phyloP scores from a whole-genome alignment of 2,797 vertebrate genomes.

The Takifugu ocellatus region DNA sequence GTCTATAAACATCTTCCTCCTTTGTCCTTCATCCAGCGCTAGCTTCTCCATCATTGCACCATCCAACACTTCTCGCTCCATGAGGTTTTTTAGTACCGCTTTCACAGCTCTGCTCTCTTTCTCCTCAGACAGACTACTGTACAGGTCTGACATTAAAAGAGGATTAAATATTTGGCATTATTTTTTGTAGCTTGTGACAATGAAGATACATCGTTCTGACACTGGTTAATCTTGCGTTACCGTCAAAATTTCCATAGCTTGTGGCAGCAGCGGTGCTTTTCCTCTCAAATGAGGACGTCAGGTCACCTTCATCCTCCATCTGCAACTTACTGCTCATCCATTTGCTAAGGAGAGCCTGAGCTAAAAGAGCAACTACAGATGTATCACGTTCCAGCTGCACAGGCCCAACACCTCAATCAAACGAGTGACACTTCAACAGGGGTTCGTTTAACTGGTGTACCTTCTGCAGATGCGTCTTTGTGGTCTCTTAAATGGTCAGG shows the following conservation, averaged over 20 bases:
- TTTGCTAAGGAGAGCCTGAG: slow-evolving; percentile 81
- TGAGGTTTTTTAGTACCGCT: slow-evolving; percentile 84
- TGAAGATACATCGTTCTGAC: neutral
- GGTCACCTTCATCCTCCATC: slow-evolving; percentile 58
- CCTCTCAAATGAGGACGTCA: slow-evolving; percentile 27
- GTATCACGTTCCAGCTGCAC: slow-evolving; percentile 5
- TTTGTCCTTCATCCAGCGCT: slow-evolving; percentile 69
- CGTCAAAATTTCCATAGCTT: slow-evolving; percentile 81
- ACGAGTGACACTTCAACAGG: neutral
- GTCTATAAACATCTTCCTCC: slow-evolving; percentile 68
- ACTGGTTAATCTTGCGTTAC: slow-evolving; percentile 60
- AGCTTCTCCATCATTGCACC: slow-evolving; percentile 71
- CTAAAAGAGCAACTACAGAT: slow-evolving; percentile 61
- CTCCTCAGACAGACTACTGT: slow-evolving; percentile 80
- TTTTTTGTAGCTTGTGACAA: neutral
- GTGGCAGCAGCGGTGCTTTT: slow-evolving; percentile 35
- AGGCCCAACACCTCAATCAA: slow-evolving; percentile 13
- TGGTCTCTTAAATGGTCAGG: slow-evolving; percentile 78
- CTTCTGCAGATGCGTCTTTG: slow-evolving; percentile 82
- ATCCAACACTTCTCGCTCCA: slow-evolving; percentile 80
- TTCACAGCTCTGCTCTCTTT: slow-evolving; percentile 78
- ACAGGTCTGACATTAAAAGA: slow-evolving; percentile 77
- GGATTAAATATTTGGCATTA: neutral
- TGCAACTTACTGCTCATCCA: slow-evolving; percentile 86
- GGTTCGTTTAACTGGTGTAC: slow-evolving; percentile 58